Evolutionary conservation across 1,140 invertebrate species (phyloP).

Genomic region (Dendroctonus ponderosae): DNA sequence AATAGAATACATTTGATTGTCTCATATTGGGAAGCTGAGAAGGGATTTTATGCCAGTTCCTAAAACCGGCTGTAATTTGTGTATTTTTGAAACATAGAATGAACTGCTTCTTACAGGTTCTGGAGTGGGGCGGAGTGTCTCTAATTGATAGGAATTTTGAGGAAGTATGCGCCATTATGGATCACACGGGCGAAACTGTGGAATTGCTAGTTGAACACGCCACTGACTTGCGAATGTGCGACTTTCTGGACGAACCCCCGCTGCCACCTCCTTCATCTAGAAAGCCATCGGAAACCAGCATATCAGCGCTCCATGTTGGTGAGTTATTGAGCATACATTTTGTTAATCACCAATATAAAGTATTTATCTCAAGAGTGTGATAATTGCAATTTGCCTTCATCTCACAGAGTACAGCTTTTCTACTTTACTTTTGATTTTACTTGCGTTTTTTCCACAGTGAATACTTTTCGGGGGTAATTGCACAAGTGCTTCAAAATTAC

Average conservation of each 20-base stretch:
- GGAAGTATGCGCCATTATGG: conserved; percentile 82
- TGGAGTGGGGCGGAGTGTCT: conserved; percentile 82
- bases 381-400: too few relatives aligned
- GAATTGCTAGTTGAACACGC: conserved; percentile 80
- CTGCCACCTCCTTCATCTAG: conserved; percentile 40
- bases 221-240: conserved; percentile 67
- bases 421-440: too few relatives aligned
- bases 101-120: conserved; percentile 52
- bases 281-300: conserved; percentile 48
- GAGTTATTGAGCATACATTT: conserved; percentile 22
- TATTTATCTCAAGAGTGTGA: too few relatives aligned
- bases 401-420: too few relatives aligned
- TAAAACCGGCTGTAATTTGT: neutral
- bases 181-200: conserved; percentile 75
- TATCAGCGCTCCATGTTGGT: conserved; percentile 47
- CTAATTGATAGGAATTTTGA: conserved; percentile 88
- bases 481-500: too few relatives aligned
- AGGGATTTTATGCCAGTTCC: too few relatives aligned
- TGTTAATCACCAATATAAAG: too few relatives aligned
- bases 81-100: neutral
- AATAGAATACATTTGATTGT: too few relatives aligned
- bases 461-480: too few relatives aligned
- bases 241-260: conserved; percentile 60
- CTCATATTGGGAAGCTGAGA: too few relatives aligned
- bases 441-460: too few relatives aligned